phyloP scores from a whole-genome alignment of 2,113 vertebrate genomes.

The Phrynosoma blainvillii region DNA sequence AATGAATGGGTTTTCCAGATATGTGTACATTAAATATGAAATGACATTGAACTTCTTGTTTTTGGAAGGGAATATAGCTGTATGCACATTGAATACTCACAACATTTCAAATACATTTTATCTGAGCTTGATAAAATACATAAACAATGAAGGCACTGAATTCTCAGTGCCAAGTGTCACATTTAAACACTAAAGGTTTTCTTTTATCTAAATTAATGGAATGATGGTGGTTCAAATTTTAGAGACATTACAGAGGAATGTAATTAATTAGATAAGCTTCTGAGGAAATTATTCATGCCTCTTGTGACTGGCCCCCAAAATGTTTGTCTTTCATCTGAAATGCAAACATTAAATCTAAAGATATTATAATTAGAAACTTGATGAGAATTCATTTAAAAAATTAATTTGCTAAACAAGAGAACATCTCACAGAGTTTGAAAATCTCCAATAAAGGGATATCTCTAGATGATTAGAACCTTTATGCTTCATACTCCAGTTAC shows the following conservation, averaged over 20 bases:
- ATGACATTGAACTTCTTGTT: background rate
- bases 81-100: conserved; percentile 31
- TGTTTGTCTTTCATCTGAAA: conserved; percentile 88
- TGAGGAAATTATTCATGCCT: conserved; percentile 91
- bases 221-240: conserved; percentile 82
- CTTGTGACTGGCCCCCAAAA: conserved; percentile 81
- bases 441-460: conserved; percentile 53
- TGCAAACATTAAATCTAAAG: conserved; percentile 81
- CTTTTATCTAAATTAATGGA: conserved; percentile 89
- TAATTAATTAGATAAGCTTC: conserved; percentile 90
- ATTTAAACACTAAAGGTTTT: conserved; percentile 72
- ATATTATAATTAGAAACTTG: conserved; percentile 79
- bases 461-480: conserved; percentile 9
- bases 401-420: conserved; percentile 73
- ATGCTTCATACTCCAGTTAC: background rate
- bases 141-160: conserved; percentile 56
- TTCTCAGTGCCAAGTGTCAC: conserved; percentile 67
- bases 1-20: background rate
- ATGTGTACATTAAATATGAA: background rate
- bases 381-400: conserved; percentile 77
- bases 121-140: conserved; percentile 43
- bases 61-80: background rate
- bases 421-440: conserved; percentile 48
- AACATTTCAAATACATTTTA: conserved; percentile 40
- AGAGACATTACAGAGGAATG: conserved; percentile 86